Evolutionary conservation across 2,888 invertebrate species (phyloP).

Genomic region (Pheosia tremula): DNA sequence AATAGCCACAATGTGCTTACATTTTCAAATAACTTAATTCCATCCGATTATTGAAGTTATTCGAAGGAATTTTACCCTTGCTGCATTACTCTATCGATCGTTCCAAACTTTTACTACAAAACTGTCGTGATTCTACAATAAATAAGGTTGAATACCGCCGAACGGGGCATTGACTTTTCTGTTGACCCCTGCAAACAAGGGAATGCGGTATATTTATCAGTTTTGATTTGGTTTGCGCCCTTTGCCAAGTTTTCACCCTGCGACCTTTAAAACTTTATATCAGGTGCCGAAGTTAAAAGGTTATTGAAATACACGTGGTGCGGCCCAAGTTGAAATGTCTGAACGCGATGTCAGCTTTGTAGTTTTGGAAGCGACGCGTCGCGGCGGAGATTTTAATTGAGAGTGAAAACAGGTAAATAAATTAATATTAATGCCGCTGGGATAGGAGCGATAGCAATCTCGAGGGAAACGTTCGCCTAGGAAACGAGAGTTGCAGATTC

Average conservation of each 20-base stretch:
- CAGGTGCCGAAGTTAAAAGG: constrained; percentile 19
- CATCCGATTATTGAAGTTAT: not conserved
- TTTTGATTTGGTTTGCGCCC: constrained; percentile 16
- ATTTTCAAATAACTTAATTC: not conserved
- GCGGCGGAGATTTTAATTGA: not conserved
- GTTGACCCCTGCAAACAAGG: constrained; percentile 2
- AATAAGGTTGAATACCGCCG: constrained; percentile 1
- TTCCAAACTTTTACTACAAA: not conserved
- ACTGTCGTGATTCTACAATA: not conserved
- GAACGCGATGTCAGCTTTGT: constrained; percentile 1
- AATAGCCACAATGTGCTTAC: no score
- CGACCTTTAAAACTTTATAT: constrained; percentile 26
- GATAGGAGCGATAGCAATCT: no score
- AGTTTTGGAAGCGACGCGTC: not conserved
- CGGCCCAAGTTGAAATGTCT: not conserved
- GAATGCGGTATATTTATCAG: constrained; percentile 18
- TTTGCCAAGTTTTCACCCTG: constrained; percentile 12
- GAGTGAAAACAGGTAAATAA: not conserved
- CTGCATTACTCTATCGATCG: not conserved
- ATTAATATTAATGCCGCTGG: not conserved
- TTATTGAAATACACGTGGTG: constrained; percentile 16
- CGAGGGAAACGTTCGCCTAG: no score
- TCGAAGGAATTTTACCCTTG: not conserved
- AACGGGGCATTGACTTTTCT: not conserved
- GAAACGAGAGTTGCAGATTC: no score